Evolutionary conservation across 2,797 vertebrate species (phyloP).

Genomic region (Pogoniulus pusillus): DNA sequence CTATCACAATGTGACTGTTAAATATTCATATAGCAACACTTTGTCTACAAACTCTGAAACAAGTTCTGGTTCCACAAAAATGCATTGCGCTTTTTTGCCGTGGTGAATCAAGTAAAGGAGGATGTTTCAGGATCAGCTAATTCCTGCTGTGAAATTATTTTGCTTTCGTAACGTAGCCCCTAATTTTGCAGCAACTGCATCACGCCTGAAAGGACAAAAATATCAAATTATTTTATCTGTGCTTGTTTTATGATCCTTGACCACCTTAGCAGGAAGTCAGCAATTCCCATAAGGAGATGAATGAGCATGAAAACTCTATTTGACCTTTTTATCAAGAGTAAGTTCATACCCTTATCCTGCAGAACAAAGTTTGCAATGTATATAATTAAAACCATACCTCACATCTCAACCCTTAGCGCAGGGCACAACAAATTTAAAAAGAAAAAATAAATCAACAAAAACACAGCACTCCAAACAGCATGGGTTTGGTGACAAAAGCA

Average conservation of each 20-base stretch:
- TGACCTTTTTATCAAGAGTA: not conserved
- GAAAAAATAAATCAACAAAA: not conserved
- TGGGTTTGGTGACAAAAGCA: not conserved
- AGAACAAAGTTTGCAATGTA: not conserved
- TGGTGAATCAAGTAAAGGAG: not conserved
- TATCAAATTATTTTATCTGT: constrained; percentile 10
- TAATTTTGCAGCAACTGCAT: constrained; percentile 2
- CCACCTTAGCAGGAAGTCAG: not conserved
- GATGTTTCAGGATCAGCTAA: not conserved
- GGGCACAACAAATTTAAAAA: not conserved
- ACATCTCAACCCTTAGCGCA: not conserved
- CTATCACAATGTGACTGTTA: not conserved
- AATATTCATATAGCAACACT: not conserved
- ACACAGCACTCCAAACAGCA: not conserved
- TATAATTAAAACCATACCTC: not conserved
- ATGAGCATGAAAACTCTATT: not conserved
- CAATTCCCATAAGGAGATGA: not conserved
- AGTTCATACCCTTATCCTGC: not conserved
- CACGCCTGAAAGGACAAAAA: not conserved
- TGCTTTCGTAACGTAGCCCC: not conserved
- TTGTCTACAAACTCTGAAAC: not conserved
- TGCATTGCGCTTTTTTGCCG: not conserved
- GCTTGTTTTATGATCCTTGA: not conserved
- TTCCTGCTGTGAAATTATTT: not conserved
- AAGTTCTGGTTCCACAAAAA: not conserved